Evolutionary conservation across 2,888 invertebrate species (phyloP), one percentile per base, ranked within the genome.

Genomic region (Anticlea derivata): DNA sequence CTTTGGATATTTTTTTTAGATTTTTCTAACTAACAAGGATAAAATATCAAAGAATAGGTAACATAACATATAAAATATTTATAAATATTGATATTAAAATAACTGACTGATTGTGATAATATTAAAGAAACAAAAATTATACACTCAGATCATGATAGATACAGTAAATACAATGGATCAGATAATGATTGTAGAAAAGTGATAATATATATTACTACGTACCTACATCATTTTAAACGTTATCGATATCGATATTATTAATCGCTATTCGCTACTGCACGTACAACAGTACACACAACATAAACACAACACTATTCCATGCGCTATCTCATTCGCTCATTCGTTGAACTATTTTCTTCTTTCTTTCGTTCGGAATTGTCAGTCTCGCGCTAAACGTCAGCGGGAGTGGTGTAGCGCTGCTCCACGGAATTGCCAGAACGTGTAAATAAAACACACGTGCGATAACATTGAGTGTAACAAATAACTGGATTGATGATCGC

Each of bases 351-450:
- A 46, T 24, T 23, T 24, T 30, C n/a, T n/a, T 45, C 5, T 34
- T 17, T 41, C 22, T 29, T 39, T 37, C 35, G n/a, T n/a, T n/a
- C n/a, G n/a, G n/a, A n/a, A n/a, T n/a, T 8, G 24, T 72, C 71
- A 80, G 84, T 85, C 69, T 73, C 68, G 75, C 66, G 73, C 74
- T 66, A 65, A 50, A 34, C 63, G 63, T 55, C 6, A 40, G 1
- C 40, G 43, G 53, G 47, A 61, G 63, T 46, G 43, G 64, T 56
- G 57, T 59, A 55, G 58, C 40, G 55, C 54, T 66, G 51, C 29
- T 40, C 59, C 60, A 34, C 31, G 54, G 50, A 63, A 57, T 50
- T 57, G 57, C 17, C 56, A 60, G 40, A 73, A 67, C 80, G 82
- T 83, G 80, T 63, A 52, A 50, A 55, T 50, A 57, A 66, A 68